Percentiles rank a stretch among this genome's conserved stretches.
These are phyloP conservation scores for Diachasma alloeum DNA, from an alignment of 1,140 invertebrate genomes.

Conservation along the genomic window DNA sequence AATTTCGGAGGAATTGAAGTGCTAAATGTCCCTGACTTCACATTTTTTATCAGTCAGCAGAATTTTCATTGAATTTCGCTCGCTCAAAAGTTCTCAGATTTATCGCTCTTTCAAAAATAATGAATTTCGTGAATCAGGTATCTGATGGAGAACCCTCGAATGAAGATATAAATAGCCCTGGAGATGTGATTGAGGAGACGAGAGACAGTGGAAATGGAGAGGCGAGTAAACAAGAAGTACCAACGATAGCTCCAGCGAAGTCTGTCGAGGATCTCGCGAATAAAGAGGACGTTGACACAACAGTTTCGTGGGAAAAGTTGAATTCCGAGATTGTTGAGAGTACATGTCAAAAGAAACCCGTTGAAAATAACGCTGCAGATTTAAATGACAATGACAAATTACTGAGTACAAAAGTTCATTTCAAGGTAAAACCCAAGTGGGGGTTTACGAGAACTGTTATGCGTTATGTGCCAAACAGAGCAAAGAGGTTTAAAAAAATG, in stretches of 20 bases:
- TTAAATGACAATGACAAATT: neutral
- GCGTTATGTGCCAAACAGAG: conserved; percentile 46
- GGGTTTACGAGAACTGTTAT: conserved; percentile 47
- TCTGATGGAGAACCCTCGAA: neutral
- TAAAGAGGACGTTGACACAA: conserved; percentile 20
- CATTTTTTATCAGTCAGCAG: too few relatives aligned
- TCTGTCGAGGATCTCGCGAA: neutral
- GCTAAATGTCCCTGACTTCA: neutral
- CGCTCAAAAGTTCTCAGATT: too few relatives aligned
- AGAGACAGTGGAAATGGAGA: neutral
- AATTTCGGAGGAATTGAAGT: too few relatives aligned
- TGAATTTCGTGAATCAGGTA: neutral
- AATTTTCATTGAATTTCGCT: too few relatives aligned
- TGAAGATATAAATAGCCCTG: neutral
- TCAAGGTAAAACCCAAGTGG: conserved; percentile 39
- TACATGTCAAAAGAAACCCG: conserved; percentile 4
- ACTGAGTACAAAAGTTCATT: neutral
- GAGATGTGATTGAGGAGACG: neutral
- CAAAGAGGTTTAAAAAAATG: conserved; percentile 27
- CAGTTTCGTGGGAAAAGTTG: neutral
- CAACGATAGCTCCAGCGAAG: neutral
- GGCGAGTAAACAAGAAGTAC: neutral
- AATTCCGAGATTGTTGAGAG: neutral
- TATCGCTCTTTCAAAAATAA: neutral
- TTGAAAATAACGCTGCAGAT: neutral